Evolutionary conservation across 2,797 vertebrate genomes (phyloP), one percentile per base, ranked within the genome.

Genomic region (Hybognathus amarus): DNA sequence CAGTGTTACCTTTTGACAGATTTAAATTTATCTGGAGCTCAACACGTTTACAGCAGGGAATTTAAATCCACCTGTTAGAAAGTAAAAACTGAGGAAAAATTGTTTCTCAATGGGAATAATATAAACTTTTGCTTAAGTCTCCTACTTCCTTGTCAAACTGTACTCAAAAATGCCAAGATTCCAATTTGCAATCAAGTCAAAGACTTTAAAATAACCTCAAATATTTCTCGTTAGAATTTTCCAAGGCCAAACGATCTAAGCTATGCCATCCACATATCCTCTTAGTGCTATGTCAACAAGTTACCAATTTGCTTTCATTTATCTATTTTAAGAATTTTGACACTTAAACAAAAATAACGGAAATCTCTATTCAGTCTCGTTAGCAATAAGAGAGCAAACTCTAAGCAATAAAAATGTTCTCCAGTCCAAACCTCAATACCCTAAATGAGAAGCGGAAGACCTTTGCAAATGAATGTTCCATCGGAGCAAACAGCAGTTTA

Each of bases 401-500:
- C 1, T 47, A 6, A 15, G 59, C 61, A 78, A 47, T 30, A 54
- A 74, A 74, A 74, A 45, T 42, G 5, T 66, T 40, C 18, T 64
- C 59, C 12, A 33, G 11, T 74, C 47, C 47, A 78, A 78, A 64
- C 20, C 40, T 47, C 61, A 78, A 45, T 18, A 50, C 11, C 20
- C 40, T 54, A 20, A 18, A 52, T 8, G 47, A 47, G 91, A 90
- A 91, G 90, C 87, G 67, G 68, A 84, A 90, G 87, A 89, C 90
- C 88, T 90, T 66, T 80, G 86, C 88, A 79, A 87, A 87, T 85
- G 81, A 89, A 90, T 87, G 84, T 86, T 88, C 91, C 86, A 86
- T 76, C 24, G 68, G 81, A 86, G 87, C 87, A 85, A 91, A 90
- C 85, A 88, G 85, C 83, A 82, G 85, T 90, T 91, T 89, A 91